Percentiles rank a stretch among this genome's conserved stretches.
Evolutionary conservation across 2,888 invertebrate genomes (phyloP).

Genomic region (Liposcelis brunnea): DNA sequence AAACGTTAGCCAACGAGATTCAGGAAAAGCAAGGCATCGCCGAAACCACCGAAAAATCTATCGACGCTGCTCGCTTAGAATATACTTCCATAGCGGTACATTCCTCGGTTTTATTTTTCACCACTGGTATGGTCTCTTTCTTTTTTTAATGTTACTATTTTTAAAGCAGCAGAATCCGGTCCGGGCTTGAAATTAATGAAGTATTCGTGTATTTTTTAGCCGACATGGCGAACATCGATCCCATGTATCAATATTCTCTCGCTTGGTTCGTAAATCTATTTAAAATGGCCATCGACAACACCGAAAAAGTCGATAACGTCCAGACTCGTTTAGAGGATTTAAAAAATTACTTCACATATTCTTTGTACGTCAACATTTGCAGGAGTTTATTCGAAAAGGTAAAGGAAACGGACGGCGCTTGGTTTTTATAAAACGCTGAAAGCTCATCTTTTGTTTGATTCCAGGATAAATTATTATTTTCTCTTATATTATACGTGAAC

Average conservation of each 20-base stretch:
- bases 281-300: constrained; percentile 68
- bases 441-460: constrained; percentile 14
- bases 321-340: constrained; percentile 53
- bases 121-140: constrained; percentile 41
- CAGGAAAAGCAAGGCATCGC: constrained; percentile 78
- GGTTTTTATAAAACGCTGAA: neutral
- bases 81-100: constrained; percentile 85
- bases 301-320: constrained; percentile 69
- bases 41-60: constrained; percentile 76
- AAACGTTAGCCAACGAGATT: constrained; percentile 77
- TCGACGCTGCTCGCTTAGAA: constrained; percentile 65
- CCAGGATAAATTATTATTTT: constrained; percentile 80
- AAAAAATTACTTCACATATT: constrained; percentile 68
- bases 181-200: constrained; percentile 1
- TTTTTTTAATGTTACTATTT: neutral
- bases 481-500: constrained; percentile 55
- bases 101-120: constrained; percentile 80
- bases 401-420: too few relatives aligned
- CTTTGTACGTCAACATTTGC: constrained; percentile 78
- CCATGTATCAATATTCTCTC: constrained; percentile 94
- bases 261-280: constrained; percentile 87
- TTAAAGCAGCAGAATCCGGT: neutral
- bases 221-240: constrained; percentile 79
- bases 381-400: constrained; percentile 86
- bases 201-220: constrained; percentile 32